Conservation (phyloP, 2,797 vertebrate genomes). For the Tachyglossus aculeatus region DNA sequence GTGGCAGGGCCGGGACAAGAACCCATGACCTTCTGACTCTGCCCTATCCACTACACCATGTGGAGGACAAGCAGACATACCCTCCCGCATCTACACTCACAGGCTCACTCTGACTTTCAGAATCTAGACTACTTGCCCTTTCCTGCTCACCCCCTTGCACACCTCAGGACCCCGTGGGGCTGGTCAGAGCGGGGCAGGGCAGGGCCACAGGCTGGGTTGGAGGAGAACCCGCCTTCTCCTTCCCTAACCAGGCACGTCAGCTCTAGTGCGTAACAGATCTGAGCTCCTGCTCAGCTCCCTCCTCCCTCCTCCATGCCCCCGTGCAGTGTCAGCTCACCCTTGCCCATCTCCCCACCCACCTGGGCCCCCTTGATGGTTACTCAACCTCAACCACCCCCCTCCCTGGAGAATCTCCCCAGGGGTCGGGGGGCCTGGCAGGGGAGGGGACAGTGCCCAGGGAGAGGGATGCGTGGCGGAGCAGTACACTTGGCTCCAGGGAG, state of each 20-base stretch:
- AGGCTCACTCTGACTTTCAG: background rate
- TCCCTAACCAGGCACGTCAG: too few species aligned
- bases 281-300: too few species aligned
- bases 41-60: too few species aligned
- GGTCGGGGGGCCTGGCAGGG: conserved; percentile 28
- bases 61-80: background rate
- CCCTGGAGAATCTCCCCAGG: conserved; percentile 11
- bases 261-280: too few species aligned
- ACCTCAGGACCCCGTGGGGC: background rate
- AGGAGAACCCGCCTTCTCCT: too few species aligned
- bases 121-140: fast-evolving
- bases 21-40: too few species aligned
- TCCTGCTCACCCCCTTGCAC: background rate
- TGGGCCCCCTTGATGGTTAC: background rate
- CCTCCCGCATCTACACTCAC: background rate
- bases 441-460: background rate
- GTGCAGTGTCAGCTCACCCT: background rate
- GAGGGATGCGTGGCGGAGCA: background rate
- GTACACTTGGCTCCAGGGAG: too few species aligned
- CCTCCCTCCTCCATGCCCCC: too few species aligned
- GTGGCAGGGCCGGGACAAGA: too few species aligned
- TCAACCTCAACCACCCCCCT: background rate
- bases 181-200: background rate
- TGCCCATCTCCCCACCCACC: background rate
- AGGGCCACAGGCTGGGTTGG: too few species aligned